Evolutionary conservation across 2,797 vertebrate genomes (phyloP), one percentile per base, ranked within the genome.

Genomic region (Alectoris magna): DNA sequence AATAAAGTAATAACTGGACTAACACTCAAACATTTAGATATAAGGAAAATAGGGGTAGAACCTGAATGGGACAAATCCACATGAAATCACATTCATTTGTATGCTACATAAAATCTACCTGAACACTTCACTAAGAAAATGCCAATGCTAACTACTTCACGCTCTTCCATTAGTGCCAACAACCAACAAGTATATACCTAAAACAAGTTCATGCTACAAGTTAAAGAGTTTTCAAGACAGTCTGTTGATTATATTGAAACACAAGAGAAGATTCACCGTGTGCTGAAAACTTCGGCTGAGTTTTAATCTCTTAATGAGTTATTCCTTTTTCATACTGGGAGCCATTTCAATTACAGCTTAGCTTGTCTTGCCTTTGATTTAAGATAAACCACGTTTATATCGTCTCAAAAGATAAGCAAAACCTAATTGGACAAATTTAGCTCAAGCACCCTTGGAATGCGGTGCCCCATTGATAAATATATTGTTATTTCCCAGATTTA

Each of bases 371-470:
- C 46, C 12, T 53, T 23, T 68, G 21, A 72, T 19, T 87, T 90
- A 67, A 84, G 84, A 83, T 29, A 91, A 67, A 58, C 64, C 49
- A 31, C 55, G 22, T 55, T 75, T 72, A 51, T 36, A 3, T 7
- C 73, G n/a, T 59, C 89, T 86, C 73, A 31, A 69, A 89, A 77
- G 80, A 75, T 63, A 93, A 91, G 17, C 34, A 77, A 95, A 93
- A 88, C 49, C n/a, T 48, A 86, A 74, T 13, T 63, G 62, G 44
- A 86, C n/a, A 64, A 86, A 95, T 27, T 44, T 46, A 23, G 70
- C 53, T 21, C 36, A 41, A 24, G 39, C 51, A 51, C 29, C 60
- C 46, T 27, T 23, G 18, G 60, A 64, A 49, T 51, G 68, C 73
- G 9, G 22, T 44, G 58, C 60, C 53, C 34, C 75, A 59, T 3